phyloP scores from a whole-genome alignment of 1,140 invertebrate genomes.

The Pachyrhynchus sulphureomaculatus region DNA sequence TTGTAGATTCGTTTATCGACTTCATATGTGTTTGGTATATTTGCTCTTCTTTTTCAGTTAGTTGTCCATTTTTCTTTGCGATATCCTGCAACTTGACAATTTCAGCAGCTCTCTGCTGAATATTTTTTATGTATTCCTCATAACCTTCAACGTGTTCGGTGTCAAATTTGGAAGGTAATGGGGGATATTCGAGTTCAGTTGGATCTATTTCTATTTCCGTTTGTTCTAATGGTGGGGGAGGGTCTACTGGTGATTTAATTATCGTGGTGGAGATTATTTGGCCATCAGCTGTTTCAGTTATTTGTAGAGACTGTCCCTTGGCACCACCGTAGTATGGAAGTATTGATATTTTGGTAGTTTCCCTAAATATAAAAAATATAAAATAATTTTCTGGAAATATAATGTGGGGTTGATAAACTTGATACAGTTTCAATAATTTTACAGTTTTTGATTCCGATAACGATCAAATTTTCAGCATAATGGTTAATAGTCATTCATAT shows the following conservation, averaged over 20 bases:
- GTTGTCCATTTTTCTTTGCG: conserved; percentile 52
- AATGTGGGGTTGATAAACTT: too few species aligned
- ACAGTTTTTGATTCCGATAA: too few species aligned
- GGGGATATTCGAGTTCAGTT: conserved; percentile 45
- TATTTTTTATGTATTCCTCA: conserved; percentile 44
- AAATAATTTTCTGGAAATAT: too few species aligned
- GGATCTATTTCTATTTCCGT: conserved; percentile 34
- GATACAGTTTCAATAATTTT: too few species aligned
- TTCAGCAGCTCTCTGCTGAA: conserved; percentile 54
- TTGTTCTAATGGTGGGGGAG: conserved; percentile 2
- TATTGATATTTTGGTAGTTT: conserved; percentile 40
- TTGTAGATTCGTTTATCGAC: conserved; percentile 52
- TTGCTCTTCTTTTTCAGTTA: conserved; percentile 52
- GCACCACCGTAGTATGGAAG: conserved; percentile 66
- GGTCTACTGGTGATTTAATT: conserved; percentile 27
- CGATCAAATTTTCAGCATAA: too few species aligned
- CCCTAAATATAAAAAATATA: conserved; percentile 9
- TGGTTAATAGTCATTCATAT: too few species aligned
- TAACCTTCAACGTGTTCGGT: conserved; percentile 38
- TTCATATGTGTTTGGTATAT: conserved; percentile 53
- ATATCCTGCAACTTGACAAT: conserved; percentile 55
- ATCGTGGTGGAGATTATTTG: conserved; percentile 55
- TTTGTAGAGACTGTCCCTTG: conserved; percentile 63
- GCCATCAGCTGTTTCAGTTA: conserved; percentile 57
- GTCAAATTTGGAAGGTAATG: conserved; percentile 42